Evolutionary conservation across 2,797 vertebrate genomes (phyloP).

Genomic region (Psittacula echo): DNA sequence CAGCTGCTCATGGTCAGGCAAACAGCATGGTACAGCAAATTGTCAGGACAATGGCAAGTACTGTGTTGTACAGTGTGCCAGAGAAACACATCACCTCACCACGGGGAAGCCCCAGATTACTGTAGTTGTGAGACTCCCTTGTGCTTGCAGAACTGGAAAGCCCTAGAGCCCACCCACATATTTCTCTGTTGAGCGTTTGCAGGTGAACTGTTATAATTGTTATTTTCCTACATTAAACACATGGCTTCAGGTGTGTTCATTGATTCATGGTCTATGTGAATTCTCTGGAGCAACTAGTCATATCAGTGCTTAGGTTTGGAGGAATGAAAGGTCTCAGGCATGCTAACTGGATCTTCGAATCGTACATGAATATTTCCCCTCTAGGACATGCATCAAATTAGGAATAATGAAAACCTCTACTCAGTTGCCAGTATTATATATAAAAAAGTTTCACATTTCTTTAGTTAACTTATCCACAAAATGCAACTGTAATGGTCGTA

Average conservation of each 20-base stretch:
- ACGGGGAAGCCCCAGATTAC: background rate
- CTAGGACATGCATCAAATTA: background rate
- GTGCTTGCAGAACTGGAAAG: background rate
- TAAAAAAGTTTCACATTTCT: background rate
- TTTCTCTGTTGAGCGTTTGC: background rate
- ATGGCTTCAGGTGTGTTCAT: background rate
- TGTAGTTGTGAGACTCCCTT: background rate
- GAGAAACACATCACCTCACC: background rate
- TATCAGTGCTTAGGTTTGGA: fast-evolving
- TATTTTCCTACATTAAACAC: background rate
- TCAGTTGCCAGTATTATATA: background rate
- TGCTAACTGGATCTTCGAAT: background rate
- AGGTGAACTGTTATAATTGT: background rate
- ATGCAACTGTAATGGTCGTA: background rate
- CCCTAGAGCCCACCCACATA: background rate
- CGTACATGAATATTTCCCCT: fast-evolving
- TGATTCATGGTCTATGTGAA: background rate
- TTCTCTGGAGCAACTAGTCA: background rate
- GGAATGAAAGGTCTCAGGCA: background rate
- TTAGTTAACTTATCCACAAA: background rate
- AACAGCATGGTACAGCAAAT: background rate
- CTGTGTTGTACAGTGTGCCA: fast-evolving
- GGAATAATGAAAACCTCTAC: background rate
- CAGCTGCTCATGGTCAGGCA: background rate
- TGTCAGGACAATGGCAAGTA: background rate